phyloP scores from a whole-genome alignment of 92 coral and sea anemone species.

The Paramuricea clavata region DNA sequence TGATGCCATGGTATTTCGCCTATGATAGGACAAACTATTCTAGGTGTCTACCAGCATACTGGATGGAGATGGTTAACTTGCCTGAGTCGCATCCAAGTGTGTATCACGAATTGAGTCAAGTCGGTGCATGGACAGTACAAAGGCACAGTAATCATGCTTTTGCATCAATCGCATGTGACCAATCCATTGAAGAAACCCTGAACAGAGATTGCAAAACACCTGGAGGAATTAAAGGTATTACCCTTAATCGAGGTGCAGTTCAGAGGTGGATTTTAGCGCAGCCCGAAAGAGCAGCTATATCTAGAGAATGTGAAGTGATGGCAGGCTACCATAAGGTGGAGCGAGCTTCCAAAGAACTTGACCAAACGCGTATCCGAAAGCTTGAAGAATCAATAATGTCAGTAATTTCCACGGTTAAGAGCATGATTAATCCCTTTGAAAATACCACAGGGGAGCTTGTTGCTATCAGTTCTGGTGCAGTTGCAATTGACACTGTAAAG shows the following conservation, averaged over 20 bases:
- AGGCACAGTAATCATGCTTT: too few species aligned
- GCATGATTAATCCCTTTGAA: neutral
- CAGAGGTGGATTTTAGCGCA: slow-evolving; percentile 2
- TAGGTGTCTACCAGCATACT: too few species aligned
- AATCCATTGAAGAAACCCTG: slow-evolving; percentile 22
- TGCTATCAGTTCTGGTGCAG: neutral
- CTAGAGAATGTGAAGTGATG: neutral
- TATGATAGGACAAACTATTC: slow-evolving; percentile 52
- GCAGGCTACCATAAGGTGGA: neutral
- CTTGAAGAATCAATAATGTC: neutral
- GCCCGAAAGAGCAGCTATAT: neutral
- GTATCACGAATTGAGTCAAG: too few species aligned
- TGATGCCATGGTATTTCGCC: slow-evolving; percentile 59
- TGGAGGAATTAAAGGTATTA: neutral
- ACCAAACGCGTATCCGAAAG: neutral
- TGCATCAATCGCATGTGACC: slow-evolving; percentile 18
- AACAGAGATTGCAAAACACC: slow-evolving; percentile 26
- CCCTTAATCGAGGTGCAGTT: neutral
- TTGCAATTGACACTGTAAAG: neutral
- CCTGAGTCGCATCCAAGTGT: too few species aligned
- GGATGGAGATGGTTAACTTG: too few species aligned
- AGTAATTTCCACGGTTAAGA: neutral
- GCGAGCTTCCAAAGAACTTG: neutral
- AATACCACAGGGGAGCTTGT: neutral
- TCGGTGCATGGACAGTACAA: too few species aligned